phyloP scores from a whole-genome alignment of 2,888 invertebrate genomes.

The Drosophila atroscutellata region DNA sequence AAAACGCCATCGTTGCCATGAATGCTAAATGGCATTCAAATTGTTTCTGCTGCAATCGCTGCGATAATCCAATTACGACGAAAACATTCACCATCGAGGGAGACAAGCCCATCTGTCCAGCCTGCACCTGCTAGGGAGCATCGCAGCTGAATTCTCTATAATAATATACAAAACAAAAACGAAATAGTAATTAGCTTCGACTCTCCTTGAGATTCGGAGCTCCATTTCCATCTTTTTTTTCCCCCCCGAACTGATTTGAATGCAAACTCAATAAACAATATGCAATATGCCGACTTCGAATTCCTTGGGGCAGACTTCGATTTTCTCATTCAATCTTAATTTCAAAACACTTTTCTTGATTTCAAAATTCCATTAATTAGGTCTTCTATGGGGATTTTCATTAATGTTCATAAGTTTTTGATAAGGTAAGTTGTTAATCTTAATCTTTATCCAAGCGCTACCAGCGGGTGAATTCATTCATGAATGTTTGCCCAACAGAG shows the following conservation, averaged over 20 bases:
- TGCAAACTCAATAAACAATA: slow-evolving; percentile 25
- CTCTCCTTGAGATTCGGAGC: background rate
- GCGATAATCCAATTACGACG: slow-evolving; percentile 90
- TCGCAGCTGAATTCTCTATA: background rate
- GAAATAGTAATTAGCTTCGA: background rate
- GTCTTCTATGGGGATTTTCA: background rate
- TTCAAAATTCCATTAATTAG: background rate
- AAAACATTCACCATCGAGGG: slow-evolving; percentile 91
- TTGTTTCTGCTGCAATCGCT: slow-evolving; percentile 97
- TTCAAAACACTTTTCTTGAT: background rate
- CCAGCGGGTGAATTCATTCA: background rate
- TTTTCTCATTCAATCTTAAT: background rate
- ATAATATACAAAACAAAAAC: background rate
- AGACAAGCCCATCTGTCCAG: slow-evolving; percentile 90
- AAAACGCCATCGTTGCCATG: slow-evolving; percentile 93
- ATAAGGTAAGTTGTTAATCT: slow-evolving; percentile 17
- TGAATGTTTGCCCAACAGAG: slow-evolving; percentile 20
- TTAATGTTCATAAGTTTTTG: slow-evolving; percentile 10
- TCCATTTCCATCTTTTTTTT: no score
- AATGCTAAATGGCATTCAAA: slow-evolving; percentile 97
- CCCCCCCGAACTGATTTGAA: no score
- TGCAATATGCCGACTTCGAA: background rate
- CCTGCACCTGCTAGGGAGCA: slow-evolving; percentile 84
- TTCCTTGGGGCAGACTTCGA: background rate
- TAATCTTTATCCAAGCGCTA: slow-evolving; percentile 14